Evolutionary conservation across 2,797 vertebrate genomes (phyloP).

Genomic region (Melopsittacus undulatus): DNA sequence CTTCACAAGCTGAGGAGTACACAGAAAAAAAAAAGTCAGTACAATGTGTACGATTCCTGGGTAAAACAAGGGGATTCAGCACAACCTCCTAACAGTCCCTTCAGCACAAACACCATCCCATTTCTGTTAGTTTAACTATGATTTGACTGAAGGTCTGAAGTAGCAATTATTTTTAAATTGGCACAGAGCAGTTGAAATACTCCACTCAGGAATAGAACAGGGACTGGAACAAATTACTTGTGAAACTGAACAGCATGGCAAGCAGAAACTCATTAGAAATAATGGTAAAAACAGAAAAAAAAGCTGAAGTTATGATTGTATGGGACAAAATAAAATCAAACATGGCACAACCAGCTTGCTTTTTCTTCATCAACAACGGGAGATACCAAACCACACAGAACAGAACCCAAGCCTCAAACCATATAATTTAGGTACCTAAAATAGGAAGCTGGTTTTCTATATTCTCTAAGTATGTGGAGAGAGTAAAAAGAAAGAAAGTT

Average conservation of each 20-base stretch:
- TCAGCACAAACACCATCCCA: background rate
- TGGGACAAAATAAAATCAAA: background rate
- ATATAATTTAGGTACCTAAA: constrained; percentile 33
- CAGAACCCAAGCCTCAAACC: background rate
- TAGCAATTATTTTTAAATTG: background rate
- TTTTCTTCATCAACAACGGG: background rate
- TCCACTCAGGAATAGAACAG: background rate
- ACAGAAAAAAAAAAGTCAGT: background rate
- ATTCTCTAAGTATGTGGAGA: background rate
- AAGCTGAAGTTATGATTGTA: background rate
- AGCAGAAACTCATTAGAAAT: background rate
- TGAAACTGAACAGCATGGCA: background rate
- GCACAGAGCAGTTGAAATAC: background rate
- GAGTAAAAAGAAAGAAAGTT: constrained; percentile 10
- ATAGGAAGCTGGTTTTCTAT: background rate
- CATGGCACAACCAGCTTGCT: background rate
- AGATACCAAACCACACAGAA: background rate
- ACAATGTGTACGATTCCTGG: background rate
- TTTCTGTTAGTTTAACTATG: background rate
- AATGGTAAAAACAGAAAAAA: background rate
- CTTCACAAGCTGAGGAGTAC: constrained; percentile 7
- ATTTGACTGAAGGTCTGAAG: background rate
- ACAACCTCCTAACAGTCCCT: background rate
- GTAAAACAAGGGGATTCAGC: background rate
- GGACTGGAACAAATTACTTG: background rate